These are phyloP conservation scores for Coilia nasus DNA, from an alignment of 2,797 vertebrate species.

Conservation along the genomic window DNA sequence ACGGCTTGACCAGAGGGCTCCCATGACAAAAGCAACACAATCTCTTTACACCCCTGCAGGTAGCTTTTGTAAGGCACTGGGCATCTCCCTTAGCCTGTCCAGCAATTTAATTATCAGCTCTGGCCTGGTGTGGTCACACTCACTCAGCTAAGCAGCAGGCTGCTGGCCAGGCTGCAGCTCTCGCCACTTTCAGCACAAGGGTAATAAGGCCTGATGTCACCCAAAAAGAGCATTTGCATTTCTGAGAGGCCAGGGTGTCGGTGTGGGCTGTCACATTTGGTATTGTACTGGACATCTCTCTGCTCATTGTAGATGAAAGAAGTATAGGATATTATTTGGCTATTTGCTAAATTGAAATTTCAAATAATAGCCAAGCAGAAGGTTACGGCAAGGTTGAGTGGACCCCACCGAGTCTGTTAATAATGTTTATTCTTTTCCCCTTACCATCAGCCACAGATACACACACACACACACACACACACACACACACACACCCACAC, in stretches of 20 bases:
- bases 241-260: not conserved
- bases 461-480: no score
- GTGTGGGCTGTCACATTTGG: not conserved
- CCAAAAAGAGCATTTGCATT: not conserved
- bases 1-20: not conserved
- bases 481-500: not conserved
- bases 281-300: not conserved
- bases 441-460: no score
- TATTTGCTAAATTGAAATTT: not conserved
- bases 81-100: not conserved
- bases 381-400: not conserved
- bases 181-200: not conserved
- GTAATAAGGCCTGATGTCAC: not conserved
- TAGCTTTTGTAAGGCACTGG: slow-evolving; percentile 11
- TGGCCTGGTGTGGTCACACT: slow-evolving; percentile 31
- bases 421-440: not conserved
- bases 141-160: not conserved
- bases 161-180: not conserved
- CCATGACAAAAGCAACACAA: not conserved
- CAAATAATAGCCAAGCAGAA: not conserved
- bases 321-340: not conserved
- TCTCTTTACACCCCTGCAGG: slow-evolving; percentile 9
- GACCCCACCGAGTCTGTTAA: not conserved
- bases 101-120: slow-evolving; percentile 24
- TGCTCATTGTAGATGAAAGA: not conserved